Base-by-base conservation (phyloP, 2,888 invertebrate genomes). In the Dendrolimus houi region DNA sequence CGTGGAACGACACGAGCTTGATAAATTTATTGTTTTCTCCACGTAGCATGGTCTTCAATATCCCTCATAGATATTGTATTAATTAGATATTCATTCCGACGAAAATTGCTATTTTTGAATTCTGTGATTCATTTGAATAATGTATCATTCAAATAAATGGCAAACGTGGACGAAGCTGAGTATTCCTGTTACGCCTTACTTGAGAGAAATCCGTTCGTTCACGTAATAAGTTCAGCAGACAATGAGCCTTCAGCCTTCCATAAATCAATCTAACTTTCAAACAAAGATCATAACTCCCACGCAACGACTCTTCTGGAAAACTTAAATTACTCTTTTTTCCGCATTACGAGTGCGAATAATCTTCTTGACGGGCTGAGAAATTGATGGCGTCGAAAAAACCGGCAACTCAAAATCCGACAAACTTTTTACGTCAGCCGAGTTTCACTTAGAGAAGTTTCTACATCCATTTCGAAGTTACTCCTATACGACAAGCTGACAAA, bases 281-380 rank as follows among this genome's bases (percentile, higher is more conserved):
- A 89, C 87, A 84, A 87, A 85, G 82, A 87, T 87, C 87, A 88
- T 88, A 90, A 88, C 83, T 88, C 81, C 77, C 68, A 75, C 79
- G 80, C 81, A 85, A 86, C 83, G 87, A 83, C 81, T 85, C 80
- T 80, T 77, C 76, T 77, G 75, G 74, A 81, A 86, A 89, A 88
- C 87, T 89, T 90, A 89, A 90, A 90, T 89, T 87, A 87, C 88
- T 82, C 85, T 87, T 88, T 85, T 88, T 88, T 87, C 85, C 87
- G 87, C 83, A 81, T 86, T 81, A 81, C 81, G 83, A 88, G 89
- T 87, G 90, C 83, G 87, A 90, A 90, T 87, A 89, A 89, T 89
- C 90, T 89, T 87, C 90, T 77, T 88, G 90, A 90, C 90, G 87
- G 83, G 75, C 81, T 83, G 85, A 79, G 85, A 86, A 90, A 90